phyloP scores from a whole-genome alignment of 2,888 invertebrate species.

The Drosophila anomelani region DNA sequence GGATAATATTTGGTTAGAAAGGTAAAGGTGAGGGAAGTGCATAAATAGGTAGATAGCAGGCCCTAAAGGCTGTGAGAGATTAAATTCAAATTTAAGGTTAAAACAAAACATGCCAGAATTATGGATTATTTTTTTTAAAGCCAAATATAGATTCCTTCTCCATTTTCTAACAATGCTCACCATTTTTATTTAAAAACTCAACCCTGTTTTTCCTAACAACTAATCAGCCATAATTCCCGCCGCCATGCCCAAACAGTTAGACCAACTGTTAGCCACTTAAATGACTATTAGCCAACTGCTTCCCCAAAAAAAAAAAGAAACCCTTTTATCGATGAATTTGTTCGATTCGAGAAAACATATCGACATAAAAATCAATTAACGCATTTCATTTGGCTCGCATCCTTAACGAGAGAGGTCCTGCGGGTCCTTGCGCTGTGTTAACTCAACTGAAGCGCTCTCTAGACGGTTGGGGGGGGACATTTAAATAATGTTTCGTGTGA shows the following conservation, averaged over 20 bases:
- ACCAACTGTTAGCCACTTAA: conserved; percentile 29
- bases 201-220: not conserved
- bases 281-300: conserved; percentile 68
- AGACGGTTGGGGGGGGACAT: conserved; percentile 53
- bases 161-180: conserved; percentile 2
- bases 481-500: conserved; percentile 78
- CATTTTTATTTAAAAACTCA: not conserved
- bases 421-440: conserved; percentile 24
- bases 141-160: not conserved
- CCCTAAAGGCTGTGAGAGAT: not conserved
- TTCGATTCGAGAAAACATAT: conserved; percentile 26
- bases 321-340: conserved; percentile 10
- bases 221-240: conserved; percentile 14
- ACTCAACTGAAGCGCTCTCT: conserved; percentile 61
- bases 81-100: not conserved
- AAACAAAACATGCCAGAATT: not conserved
- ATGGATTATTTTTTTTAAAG: too few relatives aligned
- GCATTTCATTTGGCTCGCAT: conserved; percentile 62
- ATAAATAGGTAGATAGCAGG: conserved; percentile 12
- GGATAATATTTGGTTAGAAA: not conserved
- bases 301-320: conserved; percentile 9
- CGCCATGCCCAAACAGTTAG: conserved; percentile 18
- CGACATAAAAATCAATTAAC: conserved; percentile 74
- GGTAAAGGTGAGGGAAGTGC: conserved; percentile 13
- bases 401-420: conserved; percentile 45